Conservation (phyloP, 2,797 vertebrate species). For the Lepilemur septentrionalis region DNA sequence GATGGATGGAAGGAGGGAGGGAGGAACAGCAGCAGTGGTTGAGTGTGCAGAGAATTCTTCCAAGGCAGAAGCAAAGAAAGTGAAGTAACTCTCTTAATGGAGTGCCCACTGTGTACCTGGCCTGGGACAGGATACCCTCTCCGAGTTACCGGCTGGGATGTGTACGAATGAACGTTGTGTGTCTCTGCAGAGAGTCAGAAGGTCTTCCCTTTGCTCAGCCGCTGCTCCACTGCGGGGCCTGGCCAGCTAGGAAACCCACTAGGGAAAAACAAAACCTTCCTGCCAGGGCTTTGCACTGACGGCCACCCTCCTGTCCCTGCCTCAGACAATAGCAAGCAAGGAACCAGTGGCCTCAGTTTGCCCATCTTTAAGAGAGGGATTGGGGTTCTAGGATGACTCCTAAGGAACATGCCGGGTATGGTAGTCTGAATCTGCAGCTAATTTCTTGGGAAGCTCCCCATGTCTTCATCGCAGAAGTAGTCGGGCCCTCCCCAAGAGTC, state of each 20-base stretch:
- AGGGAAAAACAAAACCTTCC: neutral
- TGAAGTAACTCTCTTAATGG: neutral
- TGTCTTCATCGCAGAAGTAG: neutral
- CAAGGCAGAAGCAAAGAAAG: neutral
- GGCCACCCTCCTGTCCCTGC: neutral
- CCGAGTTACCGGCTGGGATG: neutral
- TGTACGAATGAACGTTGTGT: rapidly evolving
- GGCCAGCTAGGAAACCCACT: neutral
- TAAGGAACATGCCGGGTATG: neutral
- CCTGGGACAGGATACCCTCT: neutral
- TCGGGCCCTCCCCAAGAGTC: neutral
- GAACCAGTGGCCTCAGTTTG: neutral
- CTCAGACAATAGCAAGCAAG: neutral
- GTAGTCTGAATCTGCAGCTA: neutral
- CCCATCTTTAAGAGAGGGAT: neutral
- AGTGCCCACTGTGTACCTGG: neutral
- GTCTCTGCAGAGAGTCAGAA: neutral
- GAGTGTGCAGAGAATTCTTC: neutral
- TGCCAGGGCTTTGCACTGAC: rapidly evolving
- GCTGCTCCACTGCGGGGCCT: neutral
- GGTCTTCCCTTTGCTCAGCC: neutral
- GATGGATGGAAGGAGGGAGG: neutral
- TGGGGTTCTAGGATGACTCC: neutral
- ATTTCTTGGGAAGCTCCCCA: neutral
- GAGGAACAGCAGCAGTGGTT: neutral